phyloP scores from a whole-genome alignment of 2,797 vertebrate species.

The Zalophus californianus region DNA sequence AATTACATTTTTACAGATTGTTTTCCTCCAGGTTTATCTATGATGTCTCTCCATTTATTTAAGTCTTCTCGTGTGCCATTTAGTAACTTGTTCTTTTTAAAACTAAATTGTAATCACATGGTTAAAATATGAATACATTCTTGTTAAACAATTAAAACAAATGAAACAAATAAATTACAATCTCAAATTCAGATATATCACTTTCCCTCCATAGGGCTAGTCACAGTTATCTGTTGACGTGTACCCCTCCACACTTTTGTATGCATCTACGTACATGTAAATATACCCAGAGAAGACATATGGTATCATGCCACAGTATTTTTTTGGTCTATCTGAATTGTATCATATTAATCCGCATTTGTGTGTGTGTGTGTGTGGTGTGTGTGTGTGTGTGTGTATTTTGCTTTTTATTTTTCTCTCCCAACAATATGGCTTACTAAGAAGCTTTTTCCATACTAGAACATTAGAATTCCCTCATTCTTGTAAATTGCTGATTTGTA shows the following conservation, averaged over 20 bases:
- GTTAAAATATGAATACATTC: background rate
- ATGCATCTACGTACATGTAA: background rate
- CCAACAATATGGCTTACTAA: background rate
- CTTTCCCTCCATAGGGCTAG: background rate
- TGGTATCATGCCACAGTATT: background rate
- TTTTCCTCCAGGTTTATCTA: background rate
- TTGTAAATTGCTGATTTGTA: background rate
- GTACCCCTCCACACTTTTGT: background rate
- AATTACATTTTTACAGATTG: background rate
- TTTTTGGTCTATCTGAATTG: background rate
- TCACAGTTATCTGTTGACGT: background rate
- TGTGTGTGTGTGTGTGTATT: background rate
- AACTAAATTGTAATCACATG: background rate
- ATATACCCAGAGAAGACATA: background rate
- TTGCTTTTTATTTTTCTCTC: background rate
- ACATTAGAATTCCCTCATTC: background rate
- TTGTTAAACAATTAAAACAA: slow-evolving; percentile 15
- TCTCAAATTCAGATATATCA: background rate
- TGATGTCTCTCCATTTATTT: background rate
- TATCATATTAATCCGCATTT: background rate
- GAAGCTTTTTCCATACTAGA: background rate
- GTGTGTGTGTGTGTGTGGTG: background rate
- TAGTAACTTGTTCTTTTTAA: slow-evolving; percentile 16
- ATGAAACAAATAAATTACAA: slow-evolving; percentile 12
- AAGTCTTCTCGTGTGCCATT: background rate